A percentile compares a stretch with the other conserved stretches of the same genome.
Evolutionary conservation across 2,888 invertebrate genomes (phyloP).

Genomic region (Bellardia pandia): DNA sequence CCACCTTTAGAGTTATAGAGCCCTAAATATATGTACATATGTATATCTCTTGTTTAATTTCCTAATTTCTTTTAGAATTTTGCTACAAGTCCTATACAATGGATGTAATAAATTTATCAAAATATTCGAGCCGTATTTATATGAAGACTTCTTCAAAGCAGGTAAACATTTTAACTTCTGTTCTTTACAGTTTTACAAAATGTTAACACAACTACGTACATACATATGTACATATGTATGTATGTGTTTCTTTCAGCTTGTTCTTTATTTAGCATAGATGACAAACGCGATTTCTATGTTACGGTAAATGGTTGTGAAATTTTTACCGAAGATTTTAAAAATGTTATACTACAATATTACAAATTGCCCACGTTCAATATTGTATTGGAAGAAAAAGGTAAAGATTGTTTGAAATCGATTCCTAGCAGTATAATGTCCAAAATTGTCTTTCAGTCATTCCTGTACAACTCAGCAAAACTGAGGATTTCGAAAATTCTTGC

Average conservation of each 20-base stretch:
- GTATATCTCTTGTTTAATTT: background rate
- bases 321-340: constrained; percentile 43
- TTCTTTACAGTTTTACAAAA: background rate
- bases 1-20: too few species aligned
- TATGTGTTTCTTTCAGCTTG: constrained; percentile 35
- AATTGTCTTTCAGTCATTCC: background rate
- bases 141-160: constrained; percentile 20
- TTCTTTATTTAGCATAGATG: background rate
- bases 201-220: background rate
- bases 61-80: constrained; percentile 35
- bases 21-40: too few species aligned
- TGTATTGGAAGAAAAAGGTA: constrained; percentile 59
- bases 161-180: constrained; percentile 19
- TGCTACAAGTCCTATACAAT: constrained; percentile 42
- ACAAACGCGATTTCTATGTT: constrained; percentile 22
- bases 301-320: constrained; percentile 60
- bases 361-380: constrained; percentile 53
- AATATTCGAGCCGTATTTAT: constrained; percentile 18
- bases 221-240: too few species aligned
- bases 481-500: background rate
- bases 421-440: background rate
- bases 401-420: background rate
- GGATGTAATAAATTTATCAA: constrained; percentile 25
- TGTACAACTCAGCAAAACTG: background rate
- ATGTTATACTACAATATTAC: constrained; percentile 51